Evolutionary conservation across 2,797 vertebrate genomes (phyloP).

Genomic region (Monodelphis domestica): DNA sequence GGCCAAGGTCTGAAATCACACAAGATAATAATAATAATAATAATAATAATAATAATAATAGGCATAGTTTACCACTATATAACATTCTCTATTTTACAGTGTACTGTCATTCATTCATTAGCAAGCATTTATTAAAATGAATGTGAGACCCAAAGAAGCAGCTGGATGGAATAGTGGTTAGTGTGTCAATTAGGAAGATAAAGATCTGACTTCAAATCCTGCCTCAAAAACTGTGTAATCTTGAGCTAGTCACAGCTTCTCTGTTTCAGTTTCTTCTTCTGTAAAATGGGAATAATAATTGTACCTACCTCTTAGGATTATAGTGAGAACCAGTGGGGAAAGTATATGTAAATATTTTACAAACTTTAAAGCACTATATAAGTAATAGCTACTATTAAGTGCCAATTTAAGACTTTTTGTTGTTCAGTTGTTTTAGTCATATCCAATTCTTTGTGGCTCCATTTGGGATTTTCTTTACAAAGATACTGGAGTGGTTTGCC

Average conservation of each 20-base stretch:
- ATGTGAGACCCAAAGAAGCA: background rate
- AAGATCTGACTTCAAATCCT: background rate
- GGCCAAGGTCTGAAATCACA: background rate
- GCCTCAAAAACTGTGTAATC: background rate
- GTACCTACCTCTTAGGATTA: background rate
- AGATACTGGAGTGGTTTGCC: no score
- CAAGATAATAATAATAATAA: background rate
- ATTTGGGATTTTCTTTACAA: no score
- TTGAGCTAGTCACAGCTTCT: background rate
- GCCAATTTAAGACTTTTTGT: no score
- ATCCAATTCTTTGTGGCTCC: no score
- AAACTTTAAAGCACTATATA: background rate
- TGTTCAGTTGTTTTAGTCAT: no score
- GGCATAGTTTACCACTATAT: background rate
- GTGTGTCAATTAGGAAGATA: background rate
- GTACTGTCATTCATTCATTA: background rate
- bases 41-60: background rate
- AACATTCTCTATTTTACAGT: background rate
- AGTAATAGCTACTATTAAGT: background rate
- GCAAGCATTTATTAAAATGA: background rate
- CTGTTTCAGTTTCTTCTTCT: background rate
- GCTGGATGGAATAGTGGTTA: background rate
- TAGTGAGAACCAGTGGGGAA: background rate
- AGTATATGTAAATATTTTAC: no score
- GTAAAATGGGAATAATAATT: background rate